Conservation (phyloP, 1,140 invertebrate species). For the Drosophila prosaltans region DNA sequence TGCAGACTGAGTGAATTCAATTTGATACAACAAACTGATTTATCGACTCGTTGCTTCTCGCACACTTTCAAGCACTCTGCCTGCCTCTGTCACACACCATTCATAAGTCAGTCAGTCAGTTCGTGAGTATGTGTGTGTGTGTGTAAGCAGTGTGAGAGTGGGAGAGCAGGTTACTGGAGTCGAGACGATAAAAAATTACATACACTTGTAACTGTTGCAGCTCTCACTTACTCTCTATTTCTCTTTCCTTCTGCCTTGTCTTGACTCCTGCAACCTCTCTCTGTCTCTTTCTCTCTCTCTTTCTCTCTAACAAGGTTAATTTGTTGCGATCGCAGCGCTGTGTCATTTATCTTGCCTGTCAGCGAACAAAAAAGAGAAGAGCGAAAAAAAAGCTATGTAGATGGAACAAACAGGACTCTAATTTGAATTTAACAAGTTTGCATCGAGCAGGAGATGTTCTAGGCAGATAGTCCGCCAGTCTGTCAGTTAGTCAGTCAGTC, state of each 20-base stretch:
- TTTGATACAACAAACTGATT: constrained; percentile 80
- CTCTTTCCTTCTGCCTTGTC: constrained; percentile 30
- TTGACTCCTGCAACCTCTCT: constrained; percentile 37
- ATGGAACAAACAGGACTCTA: constrained; percentile 56
- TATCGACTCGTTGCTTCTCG: constrained; percentile 58
- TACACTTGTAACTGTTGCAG: constrained; percentile 76
- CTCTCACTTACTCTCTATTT: constrained; percentile 6
- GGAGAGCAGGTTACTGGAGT: constrained; percentile 27
- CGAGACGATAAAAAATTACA: constrained; percentile 81
- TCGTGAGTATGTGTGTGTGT: neutral
- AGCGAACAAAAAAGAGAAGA: constrained; percentile 49
- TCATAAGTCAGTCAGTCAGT: constrained; percentile 62
- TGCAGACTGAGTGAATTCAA: constrained; percentile 78
- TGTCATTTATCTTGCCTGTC: constrained; percentile 80
- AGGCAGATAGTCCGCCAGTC: constrained; percentile 22
- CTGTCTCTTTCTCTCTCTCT: constrained; percentile 33
- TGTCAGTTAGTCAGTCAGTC: constrained; percentile 33
- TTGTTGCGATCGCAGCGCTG: constrained; percentile 76
- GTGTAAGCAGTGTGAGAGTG: neutral
- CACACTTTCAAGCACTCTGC: constrained; percentile 26
- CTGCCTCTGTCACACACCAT: constrained; percentile 47
- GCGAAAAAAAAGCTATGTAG: constrained; percentile 12
- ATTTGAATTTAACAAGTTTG: constrained; percentile 80
- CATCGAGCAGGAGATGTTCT: constrained; percentile 20
- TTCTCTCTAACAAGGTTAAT: constrained; percentile 75